Evolutionary conservation across 2,797 vertebrate species (phyloP).

Genomic region (Melanotaenia parkinsoni): DNA sequence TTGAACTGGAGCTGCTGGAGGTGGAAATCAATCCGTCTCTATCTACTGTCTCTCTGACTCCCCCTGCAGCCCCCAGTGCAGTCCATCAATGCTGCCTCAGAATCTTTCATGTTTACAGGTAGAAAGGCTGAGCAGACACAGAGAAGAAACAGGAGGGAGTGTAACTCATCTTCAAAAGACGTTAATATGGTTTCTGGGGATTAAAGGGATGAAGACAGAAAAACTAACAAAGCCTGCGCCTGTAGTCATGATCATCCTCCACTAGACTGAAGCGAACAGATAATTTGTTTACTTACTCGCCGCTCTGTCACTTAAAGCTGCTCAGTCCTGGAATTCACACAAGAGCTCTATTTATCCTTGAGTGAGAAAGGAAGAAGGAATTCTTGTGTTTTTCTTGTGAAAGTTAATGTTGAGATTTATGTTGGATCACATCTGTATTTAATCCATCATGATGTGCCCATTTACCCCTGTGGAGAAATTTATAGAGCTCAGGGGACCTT

Average conservation of each 20-base stretch:
- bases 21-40: slow-evolving; percentile 82
- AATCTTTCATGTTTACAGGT: slow-evolving; percentile 77
- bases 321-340: slow-evolving; percentile 39
- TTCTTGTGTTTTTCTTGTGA: slow-evolving; percentile 50
- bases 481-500: slow-evolving; percentile 61
- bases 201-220: slow-evolving; percentile 74
- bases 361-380: slow-evolving; percentile 29
- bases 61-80: slow-evolving; percentile 61
- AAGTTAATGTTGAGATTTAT: slow-evolving; percentile 66
- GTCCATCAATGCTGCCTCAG: slow-evolving; percentile 44
- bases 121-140: slow-evolving; percentile 68
- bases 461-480: slow-evolving; percentile 41
- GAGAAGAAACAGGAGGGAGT: slow-evolving; percentile 60
- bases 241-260: slow-evolving; percentile 59
- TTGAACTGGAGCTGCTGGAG: slow-evolving; percentile 82
- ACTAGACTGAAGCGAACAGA: slow-evolving; percentile 43
- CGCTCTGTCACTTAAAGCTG: slow-evolving; percentile 34
- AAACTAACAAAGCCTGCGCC: slow-evolving; percentile 67
- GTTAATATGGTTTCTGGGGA: slow-evolving; percentile 72
- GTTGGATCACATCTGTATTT: slow-evolving; percentile 66
- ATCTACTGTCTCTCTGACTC: slow-evolving; percentile 36
- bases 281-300: slow-evolving; percentile 62
- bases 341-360: slow-evolving; percentile 57
- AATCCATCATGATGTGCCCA: slow-evolving; percentile 50
- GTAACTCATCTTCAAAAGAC: slow-evolving; percentile 80